These are phyloP conservation scores for Mythimna vitellina DNA, from an alignment of 2,888 invertebrate genomes.

Conservation along the genomic window DNA sequence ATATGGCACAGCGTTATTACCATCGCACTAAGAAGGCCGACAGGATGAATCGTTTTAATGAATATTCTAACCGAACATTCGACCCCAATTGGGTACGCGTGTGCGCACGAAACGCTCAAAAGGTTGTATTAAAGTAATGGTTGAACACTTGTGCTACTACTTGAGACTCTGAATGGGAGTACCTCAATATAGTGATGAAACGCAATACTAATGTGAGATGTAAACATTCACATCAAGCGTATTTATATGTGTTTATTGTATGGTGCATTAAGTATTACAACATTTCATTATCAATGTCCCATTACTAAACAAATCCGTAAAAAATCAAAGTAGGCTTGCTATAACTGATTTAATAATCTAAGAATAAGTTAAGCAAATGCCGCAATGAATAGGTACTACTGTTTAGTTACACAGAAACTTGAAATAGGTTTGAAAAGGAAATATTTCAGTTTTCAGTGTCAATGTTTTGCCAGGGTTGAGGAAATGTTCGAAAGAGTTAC, in stretches of 20 bases:
- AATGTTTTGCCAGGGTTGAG: background rate
- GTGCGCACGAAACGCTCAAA: conserved; percentile 66
- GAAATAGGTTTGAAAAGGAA: background rate
- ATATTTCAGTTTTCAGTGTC: background rate
- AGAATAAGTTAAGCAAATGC: background rate
- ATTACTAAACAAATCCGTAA: background rate
- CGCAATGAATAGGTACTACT: background rate
- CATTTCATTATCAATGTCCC: background rate
- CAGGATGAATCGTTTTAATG: conserved; percentile 68
- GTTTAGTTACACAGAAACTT: background rate
- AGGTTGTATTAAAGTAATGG: conserved; percentile 62
- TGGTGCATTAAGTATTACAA: conserved; percentile 34
- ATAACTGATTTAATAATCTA: background rate
- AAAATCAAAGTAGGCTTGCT: background rate
- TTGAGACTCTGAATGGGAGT: conserved; percentile 50
- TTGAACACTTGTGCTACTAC: conserved; percentile 48
- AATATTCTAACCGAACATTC: conserved; percentile 64
- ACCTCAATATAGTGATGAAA: conserved; percentile 51
- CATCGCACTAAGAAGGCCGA: conserved; percentile 59
- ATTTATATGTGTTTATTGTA: conserved; percentile 29
- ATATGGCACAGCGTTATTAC: conserved; percentile 43
- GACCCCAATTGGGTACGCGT: conserved; percentile 68
- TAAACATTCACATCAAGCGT: conserved; percentile 29
- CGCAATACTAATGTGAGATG: conserved; percentile 40
- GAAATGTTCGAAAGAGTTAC: too few species aligned